A percentile compares a stretch with the other conserved stretches of the same genome.
Evolutionary conservation across 2,888 invertebrate genomes (phyloP).

Genomic region (Hartigia nigra): DNA sequence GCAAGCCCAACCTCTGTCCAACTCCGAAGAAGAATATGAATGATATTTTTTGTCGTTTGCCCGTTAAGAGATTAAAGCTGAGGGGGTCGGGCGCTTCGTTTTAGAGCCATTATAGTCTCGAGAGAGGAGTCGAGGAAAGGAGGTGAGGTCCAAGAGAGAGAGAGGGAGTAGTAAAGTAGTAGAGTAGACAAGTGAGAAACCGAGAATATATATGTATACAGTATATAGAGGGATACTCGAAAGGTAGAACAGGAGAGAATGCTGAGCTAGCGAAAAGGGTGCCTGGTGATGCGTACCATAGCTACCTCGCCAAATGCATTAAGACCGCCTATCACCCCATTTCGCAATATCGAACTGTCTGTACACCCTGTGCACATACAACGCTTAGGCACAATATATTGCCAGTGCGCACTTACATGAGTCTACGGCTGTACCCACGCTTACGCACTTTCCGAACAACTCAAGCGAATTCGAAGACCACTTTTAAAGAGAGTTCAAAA

Average conservation of each 20-base stretch:
- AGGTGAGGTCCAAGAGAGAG: constrained; percentile 1
- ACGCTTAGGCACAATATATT: not conserved
- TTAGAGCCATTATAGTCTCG: constrained; percentile 55
- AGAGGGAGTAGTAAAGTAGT: not conserved
- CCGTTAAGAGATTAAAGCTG: constrained; percentile 63
- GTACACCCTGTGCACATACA: constrained; percentile 14
- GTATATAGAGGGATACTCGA: constrained; percentile 1
- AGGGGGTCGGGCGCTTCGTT: constrained; percentile 51
- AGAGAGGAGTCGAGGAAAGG: constrained; percentile 17
- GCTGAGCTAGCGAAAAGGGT: constrained; percentile 66
- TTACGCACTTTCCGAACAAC: constrained; percentile 11
- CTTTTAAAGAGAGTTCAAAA: constrained; percentile 4
- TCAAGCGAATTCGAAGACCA: constrained; percentile 6
- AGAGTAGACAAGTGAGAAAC: constrained; percentile 12
- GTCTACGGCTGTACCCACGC: not conserved
- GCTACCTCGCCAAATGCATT: constrained; percentile 63
- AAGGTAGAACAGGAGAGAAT: constrained; percentile 36
- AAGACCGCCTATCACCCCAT: constrained; percentile 52
- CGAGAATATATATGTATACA: not conserved
- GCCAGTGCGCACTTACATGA: not conserved
- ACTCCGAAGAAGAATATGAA: constrained; percentile 44
- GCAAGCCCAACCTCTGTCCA: constrained; percentile 29
- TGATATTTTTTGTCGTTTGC: constrained; percentile 55
- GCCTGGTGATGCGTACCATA: constrained; percentile 63
- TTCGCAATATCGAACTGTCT: constrained; percentile 54